phyloP scores from a whole-genome alignment of 2,113 vertebrate species.

The Notarius lentiginosus region DNA sequence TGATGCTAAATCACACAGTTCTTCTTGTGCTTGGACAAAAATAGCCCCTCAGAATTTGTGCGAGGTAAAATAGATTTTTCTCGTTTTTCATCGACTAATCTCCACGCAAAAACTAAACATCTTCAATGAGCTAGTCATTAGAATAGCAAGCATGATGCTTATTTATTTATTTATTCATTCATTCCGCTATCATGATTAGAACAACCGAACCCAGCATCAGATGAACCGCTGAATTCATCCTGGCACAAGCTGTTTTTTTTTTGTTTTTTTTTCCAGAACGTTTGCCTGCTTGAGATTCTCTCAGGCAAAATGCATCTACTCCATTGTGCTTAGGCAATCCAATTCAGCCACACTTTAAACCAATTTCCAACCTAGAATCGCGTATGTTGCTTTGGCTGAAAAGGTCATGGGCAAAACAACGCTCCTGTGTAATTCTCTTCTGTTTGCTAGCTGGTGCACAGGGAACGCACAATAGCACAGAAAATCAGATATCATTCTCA shows the following conservation, averaged over 20 bases:
- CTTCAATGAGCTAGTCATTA: too few relatives aligned
- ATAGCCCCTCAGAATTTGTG: too few relatives aligned
- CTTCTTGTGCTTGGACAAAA: too few relatives aligned
- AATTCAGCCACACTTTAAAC: conserved; percentile 54
- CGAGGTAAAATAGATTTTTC: too few relatives aligned
- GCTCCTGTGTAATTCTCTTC: conserved; percentile 30
- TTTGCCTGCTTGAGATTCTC: conserved; percentile 42
- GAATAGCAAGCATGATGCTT: too few relatives aligned
- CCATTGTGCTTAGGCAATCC: conserved; percentile 47
- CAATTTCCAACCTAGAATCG: conserved; percentile 55
- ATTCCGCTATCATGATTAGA: too few relatives aligned
- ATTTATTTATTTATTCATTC: too few relatives aligned
- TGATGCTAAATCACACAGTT: too few relatives aligned
- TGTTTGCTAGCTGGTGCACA: conserved; percentile 17
- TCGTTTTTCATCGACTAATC: too few relatives aligned
- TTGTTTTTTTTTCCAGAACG: not conserved
- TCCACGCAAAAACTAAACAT: too few relatives aligned
- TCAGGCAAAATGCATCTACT: conserved; percentile 47
- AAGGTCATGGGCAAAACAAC: conserved; percentile 49
- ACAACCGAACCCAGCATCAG: not conserved
- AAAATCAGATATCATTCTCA: conserved; percentile 32
- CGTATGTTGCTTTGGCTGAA: conserved; percentile 48
- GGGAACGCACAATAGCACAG: conserved; percentile 2
- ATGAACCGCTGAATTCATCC: not conserved
- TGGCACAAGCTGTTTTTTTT: not conserved